Conservation (phyloP, 2,888 invertebrate genomes). For the Athrips mouffetella region DNA sequence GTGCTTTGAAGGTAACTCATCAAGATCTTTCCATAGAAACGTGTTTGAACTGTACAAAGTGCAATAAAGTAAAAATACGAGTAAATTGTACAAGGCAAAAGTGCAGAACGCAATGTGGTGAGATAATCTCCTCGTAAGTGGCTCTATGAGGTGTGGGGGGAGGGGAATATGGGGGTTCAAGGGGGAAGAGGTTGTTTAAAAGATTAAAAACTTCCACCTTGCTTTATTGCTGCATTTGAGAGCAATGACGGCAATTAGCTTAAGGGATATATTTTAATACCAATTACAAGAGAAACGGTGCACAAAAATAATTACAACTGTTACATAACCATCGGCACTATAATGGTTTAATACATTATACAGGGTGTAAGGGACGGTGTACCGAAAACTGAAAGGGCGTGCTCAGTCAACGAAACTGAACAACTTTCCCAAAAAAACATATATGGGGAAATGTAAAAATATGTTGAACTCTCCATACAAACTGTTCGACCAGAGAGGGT, state of each 20-base stretch:
- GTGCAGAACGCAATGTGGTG: conserved; percentile 52
- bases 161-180: neutral
- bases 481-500: too few species aligned
- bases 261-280: neutral
- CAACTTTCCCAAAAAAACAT: too few species aligned
- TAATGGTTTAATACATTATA: too few species aligned
- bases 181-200: conserved; percentile 38
- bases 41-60: too few species aligned
- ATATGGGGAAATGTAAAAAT: too few species aligned
- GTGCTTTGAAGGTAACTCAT: too few species aligned
- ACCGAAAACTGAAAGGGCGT: too few species aligned
- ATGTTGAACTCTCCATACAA: too few species aligned
- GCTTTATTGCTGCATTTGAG: conserved; percentile 23
- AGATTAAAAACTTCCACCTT: conserved; percentile 54
- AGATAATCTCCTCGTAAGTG: conserved; percentile 48
- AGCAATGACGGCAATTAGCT: neutral
- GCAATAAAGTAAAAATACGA: neutral
- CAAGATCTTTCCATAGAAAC: too few species aligned
- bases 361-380: too few species aligned
- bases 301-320: neutral
- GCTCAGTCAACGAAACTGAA: too few species aligned
- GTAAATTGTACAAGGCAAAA: neutral
- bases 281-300: conserved; percentile 14
- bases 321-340: too few species aligned
- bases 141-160: conserved; percentile 31